Evolutionary conservation across 2,797 vertebrate genomes (phyloP).

Genomic region (Lepilemur septentrionalis): DNA sequence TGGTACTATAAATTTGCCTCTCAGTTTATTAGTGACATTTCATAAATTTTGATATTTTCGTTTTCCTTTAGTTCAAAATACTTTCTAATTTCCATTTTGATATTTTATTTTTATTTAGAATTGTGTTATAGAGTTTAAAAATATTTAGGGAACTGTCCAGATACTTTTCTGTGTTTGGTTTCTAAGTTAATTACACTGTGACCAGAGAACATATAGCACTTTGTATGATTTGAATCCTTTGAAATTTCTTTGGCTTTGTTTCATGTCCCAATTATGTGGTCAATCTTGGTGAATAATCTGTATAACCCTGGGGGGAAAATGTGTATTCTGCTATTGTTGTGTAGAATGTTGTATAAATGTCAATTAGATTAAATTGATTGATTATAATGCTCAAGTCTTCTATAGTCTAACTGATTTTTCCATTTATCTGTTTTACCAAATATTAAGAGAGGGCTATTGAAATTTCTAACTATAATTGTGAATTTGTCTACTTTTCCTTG

Average conservation of each 20-base stretch:
- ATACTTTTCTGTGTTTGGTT: not conserved
- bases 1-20: not conserved
- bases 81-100: not conserved
- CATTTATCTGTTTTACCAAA: not conserved
- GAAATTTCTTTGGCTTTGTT: not conserved
- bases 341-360: not conserved
- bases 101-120: not conserved
- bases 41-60: not conserved
- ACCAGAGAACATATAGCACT: not conserved
- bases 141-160: not conserved
- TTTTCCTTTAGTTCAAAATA: not conserved
- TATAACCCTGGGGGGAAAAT: not conserved
- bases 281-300: not conserved
- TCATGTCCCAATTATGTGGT: not conserved
- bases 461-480: not conserved
- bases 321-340: not conserved
- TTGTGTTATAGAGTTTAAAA: not conserved
- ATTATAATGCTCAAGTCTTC: not conserved
- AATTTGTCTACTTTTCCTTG: not conserved
- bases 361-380: not conserved
- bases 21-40: not conserved
- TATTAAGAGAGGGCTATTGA: not conserved
- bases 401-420: not conserved
- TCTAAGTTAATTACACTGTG: not conserved
- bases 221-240: not conserved